These are phyloP conservation scores for Ephestia elutella DNA, from an alignment of 1,140 invertebrate genomes.

Conservation along the genomic window DNA sequence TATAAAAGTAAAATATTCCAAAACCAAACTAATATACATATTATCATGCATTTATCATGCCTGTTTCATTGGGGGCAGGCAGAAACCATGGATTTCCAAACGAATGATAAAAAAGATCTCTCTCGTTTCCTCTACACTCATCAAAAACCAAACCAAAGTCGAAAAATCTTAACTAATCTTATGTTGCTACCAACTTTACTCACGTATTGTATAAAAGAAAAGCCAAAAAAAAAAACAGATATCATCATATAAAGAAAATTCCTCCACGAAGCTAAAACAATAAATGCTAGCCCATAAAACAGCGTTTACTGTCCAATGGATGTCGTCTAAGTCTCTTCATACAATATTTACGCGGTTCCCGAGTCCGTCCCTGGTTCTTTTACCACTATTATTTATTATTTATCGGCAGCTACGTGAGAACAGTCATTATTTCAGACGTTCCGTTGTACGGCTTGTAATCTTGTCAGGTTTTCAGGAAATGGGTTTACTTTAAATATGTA, in stretches of 20 bases:
- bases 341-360: constrained; percentile 55
- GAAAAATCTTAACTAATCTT: no score
- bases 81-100: no score
- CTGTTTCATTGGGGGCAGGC: no score
- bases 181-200: no score
- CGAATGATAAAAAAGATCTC: no score
- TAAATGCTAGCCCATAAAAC: constrained; percentile 64
- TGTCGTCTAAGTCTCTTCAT: constrained; percentile 51
- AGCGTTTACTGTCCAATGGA: constrained; percentile 54
- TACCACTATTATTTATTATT: constrained; percentile 14
- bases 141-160: no score
- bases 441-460: background rate
- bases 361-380: background rate
- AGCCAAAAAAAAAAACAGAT: background rate
- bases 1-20: no score
- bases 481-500: background rate
- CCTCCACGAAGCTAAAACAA: constrained; percentile 51
- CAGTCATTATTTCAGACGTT: constrained; percentile 3
- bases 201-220: background rate
- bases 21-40: no score
- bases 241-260: constrained; percentile 38
- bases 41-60: no score
- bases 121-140: no score
- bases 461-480: background rate
- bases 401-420: constrained; percentile 5